A percentile compares a stretch with the other conserved stretches of the same genome.
Evolutionary conservation across 2,113 vertebrate species (phyloP).

Genomic region (Porphyrio hochstetteri): DNA sequence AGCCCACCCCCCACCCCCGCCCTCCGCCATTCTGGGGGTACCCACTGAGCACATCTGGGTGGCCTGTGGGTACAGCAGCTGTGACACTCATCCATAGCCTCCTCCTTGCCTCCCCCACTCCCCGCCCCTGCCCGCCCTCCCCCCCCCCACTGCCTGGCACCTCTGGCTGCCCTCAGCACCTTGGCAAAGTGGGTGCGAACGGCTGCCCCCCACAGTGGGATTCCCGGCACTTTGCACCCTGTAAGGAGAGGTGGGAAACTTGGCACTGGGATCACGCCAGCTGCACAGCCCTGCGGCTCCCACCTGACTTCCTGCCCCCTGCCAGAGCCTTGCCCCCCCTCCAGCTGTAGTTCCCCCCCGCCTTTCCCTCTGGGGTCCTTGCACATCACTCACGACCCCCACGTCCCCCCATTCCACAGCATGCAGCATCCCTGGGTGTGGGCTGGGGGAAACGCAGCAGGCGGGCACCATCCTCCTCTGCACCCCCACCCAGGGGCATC

Average conservation of each 20-base stretch:
- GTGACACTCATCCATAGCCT: neutral
- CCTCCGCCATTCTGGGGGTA: neutral
- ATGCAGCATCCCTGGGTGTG: neutral
- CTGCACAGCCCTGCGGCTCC: neutral
- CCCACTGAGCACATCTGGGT: neutral
- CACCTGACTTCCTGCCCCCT: slow-evolving; percentile 5
- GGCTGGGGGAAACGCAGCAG: neutral
- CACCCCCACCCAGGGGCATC: no score
- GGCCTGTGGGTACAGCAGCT: neutral
- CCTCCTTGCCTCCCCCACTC: no score
- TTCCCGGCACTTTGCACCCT: slow-evolving; percentile 55
- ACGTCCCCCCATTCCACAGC: neutral
- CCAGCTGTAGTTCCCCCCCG: neutral
- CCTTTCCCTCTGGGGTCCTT: neutral
- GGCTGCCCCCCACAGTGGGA: neutral
- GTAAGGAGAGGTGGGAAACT: slow-evolving; percentile 61
- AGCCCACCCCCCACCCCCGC: neutral
- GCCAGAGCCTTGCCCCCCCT: neutral
- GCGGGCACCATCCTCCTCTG: neutral
- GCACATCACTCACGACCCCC: neutral
- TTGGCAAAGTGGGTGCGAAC: slow-evolving; percentile 49
- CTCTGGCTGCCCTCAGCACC: slow-evolving; percentile 13
- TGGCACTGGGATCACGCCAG: slow-evolving; percentile 27
- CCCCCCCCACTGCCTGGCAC: neutral
- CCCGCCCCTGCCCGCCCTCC: no score